Evolutionary conservation across 1,140 invertebrate genomes (phyloP), one percentile per base, ranked within the genome.

Genomic region (Macrocentrus cingulum): DNA sequence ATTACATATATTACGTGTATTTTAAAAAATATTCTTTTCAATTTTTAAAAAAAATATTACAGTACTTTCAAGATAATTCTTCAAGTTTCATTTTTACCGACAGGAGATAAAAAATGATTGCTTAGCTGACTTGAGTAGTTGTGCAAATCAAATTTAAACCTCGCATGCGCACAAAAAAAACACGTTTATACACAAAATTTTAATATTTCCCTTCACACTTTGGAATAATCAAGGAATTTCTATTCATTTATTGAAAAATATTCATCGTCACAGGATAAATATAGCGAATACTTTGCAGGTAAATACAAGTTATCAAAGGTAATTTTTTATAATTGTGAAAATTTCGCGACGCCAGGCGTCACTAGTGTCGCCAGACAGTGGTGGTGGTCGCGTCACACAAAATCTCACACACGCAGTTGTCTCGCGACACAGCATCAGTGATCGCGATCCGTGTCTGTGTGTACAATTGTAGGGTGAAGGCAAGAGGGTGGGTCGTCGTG

Each of bases 331-430:
- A n/a, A n/a, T n/a, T n/a, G n/a, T n/a, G n/a, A n/a, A n/a, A n/a
- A n/a, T n/a, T n/a, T 55, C 42, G 25, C 15, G 52, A 32, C 52
- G 52, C 52, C 42, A 55, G 41, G 42, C 49, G 57, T 53, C 32
- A 51, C 45, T 49, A 16, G 22, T 23, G 20, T 59, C 57, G 59
- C 51, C n/a, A n/a, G n/a, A n/a, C n/a, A n/a, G 18, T n/a, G 39
- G 42, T 52, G 7, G 41, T 20, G 25, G 36, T 37, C 23, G 49
- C 32, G 34, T n/a, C n/a, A n/a, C n/a, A n/a, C n/a, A n/a, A n/a
- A n/a, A n/a, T n/a, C n/a, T n/a, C 55, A 29, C 29, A 34, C 25
- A 53, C 11, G 36, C n/a, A 11, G 34, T 22, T 13, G 50, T 22
- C 16, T 7, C 8, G 23, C 9, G 15, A 9, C 4, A 11, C 16